Conservation (phyloP, 2,113 vertebrate species). For the Sitta europaea region DNA sequence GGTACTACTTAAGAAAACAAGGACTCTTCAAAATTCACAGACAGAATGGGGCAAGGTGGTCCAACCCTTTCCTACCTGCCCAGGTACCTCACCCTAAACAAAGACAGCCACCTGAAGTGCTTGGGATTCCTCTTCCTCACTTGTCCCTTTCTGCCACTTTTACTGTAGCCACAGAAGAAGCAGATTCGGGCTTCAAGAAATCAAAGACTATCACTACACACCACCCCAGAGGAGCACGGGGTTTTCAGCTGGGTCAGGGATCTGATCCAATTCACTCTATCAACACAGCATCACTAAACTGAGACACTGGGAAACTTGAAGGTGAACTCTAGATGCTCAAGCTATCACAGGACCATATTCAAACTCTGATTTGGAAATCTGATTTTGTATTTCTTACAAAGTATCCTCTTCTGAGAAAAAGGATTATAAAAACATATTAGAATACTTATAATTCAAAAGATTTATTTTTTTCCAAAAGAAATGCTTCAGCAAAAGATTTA, state of each 20-base stretch:
- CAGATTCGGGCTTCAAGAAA: neutral
- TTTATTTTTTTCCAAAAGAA: neutral
- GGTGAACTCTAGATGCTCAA: neutral
- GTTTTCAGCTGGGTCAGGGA: neutral
- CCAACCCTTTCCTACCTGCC: fast-evolving
- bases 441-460: neutral
- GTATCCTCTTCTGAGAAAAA: neutral
- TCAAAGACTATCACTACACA: neutral
- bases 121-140: neutral
- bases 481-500: neutral
- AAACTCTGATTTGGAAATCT: neutral
- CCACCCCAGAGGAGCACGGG: neutral
- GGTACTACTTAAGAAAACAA: neutral
- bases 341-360: neutral
- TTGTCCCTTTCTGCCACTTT: neutral
- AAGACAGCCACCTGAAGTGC: neutral
- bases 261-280: neutral
- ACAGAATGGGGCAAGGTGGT: neutral
- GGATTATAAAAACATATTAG: fast-evolving
- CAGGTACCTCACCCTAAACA: neutral
- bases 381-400: neutral
- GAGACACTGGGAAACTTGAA: neutral
- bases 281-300: neutral
- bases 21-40: neutral
- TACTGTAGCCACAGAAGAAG: neutral